Evolutionary conservation across 2,797 vertebrate species (phyloP).

Genomic region (Meda fulgida): DNA sequence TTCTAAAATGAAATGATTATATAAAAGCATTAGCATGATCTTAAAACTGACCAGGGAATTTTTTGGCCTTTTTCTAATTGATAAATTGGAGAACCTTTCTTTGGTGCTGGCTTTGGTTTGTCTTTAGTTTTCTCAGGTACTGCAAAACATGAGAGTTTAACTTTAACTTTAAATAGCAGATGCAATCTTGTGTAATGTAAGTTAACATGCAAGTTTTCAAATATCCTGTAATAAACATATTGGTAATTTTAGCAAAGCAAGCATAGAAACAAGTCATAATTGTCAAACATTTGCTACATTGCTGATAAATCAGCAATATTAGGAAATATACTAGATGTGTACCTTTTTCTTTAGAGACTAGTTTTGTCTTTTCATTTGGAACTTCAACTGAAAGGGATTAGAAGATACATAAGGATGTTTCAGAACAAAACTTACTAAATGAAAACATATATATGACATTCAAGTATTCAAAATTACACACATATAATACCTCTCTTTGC

Average conservation of each 20-base stretch:
- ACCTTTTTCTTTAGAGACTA: background rate
- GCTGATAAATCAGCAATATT: background rate
- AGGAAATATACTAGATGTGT: background rate
- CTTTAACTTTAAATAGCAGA: background rate
- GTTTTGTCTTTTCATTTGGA: conserved; percentile 55
- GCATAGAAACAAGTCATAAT: background rate
- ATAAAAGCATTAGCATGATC: background rate
- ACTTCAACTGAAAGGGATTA: conserved; percentile 7
- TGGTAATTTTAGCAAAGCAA: background rate
- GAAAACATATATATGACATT: background rate
- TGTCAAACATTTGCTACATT: background rate
- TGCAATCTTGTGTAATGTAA: background rate
- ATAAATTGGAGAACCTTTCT: conserved; percentile 6
- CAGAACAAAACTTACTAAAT: background rate
- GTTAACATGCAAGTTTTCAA: background rate
- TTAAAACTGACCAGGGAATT: background rate
- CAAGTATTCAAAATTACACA: background rate
- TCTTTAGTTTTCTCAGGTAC: conserved; percentile 26
- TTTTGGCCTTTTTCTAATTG: background rate
- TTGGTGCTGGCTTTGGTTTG: conserved; percentile 26
- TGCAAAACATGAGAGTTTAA: conserved; percentile 8
- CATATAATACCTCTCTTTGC: conserved; percentile 7
- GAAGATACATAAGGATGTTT: background rate
- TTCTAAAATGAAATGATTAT: background rate
- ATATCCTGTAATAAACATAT: background rate